phyloP scores from a whole-genome alignment of 2,113 vertebrate genomes.

The Cyanoramphus novaezelandiae region DNA sequence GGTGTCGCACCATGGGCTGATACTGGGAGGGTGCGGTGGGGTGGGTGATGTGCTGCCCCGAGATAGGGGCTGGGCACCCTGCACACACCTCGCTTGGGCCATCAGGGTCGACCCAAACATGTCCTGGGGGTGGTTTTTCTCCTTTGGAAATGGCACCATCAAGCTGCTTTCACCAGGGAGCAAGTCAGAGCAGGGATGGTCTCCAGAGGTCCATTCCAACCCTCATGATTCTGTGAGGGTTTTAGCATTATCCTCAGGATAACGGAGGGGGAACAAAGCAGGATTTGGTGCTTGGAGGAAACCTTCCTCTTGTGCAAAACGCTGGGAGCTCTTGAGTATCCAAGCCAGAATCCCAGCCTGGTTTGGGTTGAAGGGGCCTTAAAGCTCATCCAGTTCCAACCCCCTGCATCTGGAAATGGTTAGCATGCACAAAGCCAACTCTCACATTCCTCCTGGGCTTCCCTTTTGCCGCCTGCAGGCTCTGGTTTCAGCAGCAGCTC shows the following conservation, averaged over 20 bases:
- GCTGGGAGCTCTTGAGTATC: neutral
- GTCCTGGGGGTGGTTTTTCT: neutral
- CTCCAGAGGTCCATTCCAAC: neutral
- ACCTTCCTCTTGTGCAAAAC: neutral
- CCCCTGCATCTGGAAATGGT: neutral
- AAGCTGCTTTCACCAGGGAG: neutral
- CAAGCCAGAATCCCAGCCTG: accelerated
- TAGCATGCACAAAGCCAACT: neutral
- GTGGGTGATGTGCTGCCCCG: accelerated
- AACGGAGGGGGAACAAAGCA: neutral
- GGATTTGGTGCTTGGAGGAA: neutral
- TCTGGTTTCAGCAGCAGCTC: too few relatives aligned
- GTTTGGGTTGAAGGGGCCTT: neutral
- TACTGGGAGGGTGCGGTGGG: neutral
- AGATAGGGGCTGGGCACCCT: neutral
- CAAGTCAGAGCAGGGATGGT: accelerated
- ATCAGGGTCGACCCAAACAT: accelerated
- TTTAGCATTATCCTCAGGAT: neutral
- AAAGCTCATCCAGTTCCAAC: neutral
- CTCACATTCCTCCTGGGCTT: neutral
- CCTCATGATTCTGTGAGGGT: neutral
- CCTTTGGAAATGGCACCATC: neutral
- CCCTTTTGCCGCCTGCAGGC: neutral
- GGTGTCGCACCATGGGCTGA: accelerated
- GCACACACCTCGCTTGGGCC: neutral